Percentiles rank a stretch among this genome's conserved stretches.
phyloP scores from a whole-genome alignment of 2,113 vertebrate species.

The Glaucidium brasilianum region DNA sequence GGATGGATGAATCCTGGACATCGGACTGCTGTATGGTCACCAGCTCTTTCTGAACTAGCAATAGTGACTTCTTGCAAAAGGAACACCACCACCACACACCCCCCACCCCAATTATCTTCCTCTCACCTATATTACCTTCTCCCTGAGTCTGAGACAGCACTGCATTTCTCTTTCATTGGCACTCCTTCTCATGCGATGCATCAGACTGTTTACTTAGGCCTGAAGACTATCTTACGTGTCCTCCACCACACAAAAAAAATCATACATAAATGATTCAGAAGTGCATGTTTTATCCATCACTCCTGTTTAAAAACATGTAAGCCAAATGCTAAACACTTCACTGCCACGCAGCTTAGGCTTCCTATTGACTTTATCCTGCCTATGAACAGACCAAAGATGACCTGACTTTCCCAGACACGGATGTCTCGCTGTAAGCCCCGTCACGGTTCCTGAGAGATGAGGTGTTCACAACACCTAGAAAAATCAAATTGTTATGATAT shows the following conservation, averaged over 20 bases:
- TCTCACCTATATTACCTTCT: neutral
- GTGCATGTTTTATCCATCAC: slow-evolving; percentile 27
- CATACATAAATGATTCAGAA: slow-evolving; percentile 21
- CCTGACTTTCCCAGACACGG: neutral
- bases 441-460: neutral
- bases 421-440: neutral
- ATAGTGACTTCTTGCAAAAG: neutral
- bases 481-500: neutral
- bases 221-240: neutral
- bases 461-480: neutral
- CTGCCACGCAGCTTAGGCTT: neutral
- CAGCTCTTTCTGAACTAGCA: neutral
- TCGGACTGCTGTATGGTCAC: neutral
- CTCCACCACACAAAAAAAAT: neutral
- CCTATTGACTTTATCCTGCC: neutral
- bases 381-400: neutral
- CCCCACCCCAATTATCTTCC: neutral
- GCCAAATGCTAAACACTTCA: neutral
- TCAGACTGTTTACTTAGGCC: neutral
- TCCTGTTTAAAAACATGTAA: neutral
- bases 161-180: neutral
- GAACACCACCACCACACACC: too few species aligned
- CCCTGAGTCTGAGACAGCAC: neutral
- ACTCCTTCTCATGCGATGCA: neutral
- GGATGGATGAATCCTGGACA: neutral